Conservation (phyloP, 2,113 vertebrate genomes). For the Heptranchias perlo region DNA sequence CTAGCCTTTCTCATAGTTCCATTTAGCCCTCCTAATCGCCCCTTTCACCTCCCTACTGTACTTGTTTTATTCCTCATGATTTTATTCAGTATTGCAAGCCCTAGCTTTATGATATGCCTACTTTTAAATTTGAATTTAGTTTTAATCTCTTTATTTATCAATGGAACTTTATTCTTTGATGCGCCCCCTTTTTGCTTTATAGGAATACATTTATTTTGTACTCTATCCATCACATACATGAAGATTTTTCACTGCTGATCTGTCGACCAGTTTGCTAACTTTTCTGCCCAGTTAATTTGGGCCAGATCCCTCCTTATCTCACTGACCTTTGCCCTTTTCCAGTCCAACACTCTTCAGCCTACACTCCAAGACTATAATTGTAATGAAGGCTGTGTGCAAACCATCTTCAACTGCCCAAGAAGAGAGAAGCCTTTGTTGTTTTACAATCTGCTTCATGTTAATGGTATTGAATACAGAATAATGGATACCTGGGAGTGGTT, state of each 20-base stretch:
- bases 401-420: background rate
- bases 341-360: background rate
- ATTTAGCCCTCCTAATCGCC: background rate
- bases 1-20: background rate
- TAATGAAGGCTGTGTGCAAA: background rate
- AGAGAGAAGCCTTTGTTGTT: constrained; percentile 23
- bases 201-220: background rate
- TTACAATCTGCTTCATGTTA: constrained; percentile 36
- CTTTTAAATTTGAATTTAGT: background rate
- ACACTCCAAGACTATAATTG: background rate
- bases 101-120: background rate
- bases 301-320: constrained; percentile 29
- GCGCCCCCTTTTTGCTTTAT: too few relatives aligned
- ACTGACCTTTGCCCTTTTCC: background rate
- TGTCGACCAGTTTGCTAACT: background rate
- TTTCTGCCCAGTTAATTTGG: background rate
- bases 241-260: constrained; percentile 13
- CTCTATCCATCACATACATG: background rate
- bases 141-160: background rate
- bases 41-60: background rate
- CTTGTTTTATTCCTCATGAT: background rate
- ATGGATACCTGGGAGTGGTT: constrained; percentile 34
- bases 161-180: background rate
- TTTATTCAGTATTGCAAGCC: background rate
- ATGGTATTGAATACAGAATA: constrained; percentile 30